phyloP scores from a whole-genome alignment of 2,797 vertebrate species.

The Aeoliscus strigatus region DNA sequence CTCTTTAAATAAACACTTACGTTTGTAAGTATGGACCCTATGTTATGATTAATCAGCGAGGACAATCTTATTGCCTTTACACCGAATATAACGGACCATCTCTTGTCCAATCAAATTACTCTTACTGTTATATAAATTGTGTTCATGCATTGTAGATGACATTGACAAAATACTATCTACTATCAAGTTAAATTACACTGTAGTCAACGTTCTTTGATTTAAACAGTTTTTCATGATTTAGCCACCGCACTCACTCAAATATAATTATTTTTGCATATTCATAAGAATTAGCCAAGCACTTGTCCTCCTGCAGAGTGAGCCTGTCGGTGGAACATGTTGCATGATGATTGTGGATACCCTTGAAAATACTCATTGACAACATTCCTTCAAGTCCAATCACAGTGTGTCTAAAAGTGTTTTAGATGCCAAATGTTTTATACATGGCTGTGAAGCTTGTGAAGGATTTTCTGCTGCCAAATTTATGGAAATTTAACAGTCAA shows the following conservation, averaged over 20 bases:
- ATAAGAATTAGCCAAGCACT: too few species aligned
- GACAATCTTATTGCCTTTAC: too few species aligned
- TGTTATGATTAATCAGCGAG: too few species aligned
- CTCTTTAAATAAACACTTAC: too few species aligned
- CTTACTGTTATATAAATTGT: too few species aligned
- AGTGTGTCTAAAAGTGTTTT: neutral
- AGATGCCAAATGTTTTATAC: neutral
- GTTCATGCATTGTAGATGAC: neutral
- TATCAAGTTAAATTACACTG: neutral
- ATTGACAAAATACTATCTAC: neutral
- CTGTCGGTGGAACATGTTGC: neutral
- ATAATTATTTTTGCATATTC: slow-evolving; percentile 1
- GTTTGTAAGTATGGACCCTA: too few species aligned
- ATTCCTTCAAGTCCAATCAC: neutral
- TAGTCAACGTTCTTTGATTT: neutral
- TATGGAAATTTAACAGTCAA: too few species aligned
- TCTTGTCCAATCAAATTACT: too few species aligned
- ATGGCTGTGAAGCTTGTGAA: too few species aligned
- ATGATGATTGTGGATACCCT: neutral
- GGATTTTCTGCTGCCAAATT: too few species aligned
- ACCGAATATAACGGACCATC: too few species aligned
- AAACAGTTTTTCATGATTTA: neutral
- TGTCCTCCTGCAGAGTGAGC: neutral
- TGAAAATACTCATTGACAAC: neutral
- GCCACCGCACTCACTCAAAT: neutral